phyloP scores from a whole-genome alignment of 2,797 vertebrate genomes.

The Rhinatrema bivittatum region DNA sequence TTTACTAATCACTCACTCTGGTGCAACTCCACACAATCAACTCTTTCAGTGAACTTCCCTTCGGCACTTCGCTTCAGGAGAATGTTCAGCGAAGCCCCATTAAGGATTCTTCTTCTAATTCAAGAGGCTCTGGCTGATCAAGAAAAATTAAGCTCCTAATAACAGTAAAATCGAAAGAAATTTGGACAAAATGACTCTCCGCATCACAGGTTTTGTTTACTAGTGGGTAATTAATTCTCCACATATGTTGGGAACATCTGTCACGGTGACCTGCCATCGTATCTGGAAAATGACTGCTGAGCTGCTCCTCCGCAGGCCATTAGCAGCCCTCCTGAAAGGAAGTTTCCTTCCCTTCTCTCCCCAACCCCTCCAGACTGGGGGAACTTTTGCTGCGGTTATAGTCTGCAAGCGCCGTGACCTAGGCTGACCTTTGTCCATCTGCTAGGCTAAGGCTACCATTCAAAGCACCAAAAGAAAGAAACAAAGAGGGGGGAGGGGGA shows the following conservation, averaged over 20 bases:
- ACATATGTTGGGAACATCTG: slow-evolving; percentile 99
- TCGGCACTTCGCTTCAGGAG: slow-evolving; percentile 35
- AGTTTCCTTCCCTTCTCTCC: slow-evolving; percentile 41
- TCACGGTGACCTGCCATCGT: slow-evolving; percentile 91
- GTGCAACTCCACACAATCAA: slow-evolving; percentile 58
- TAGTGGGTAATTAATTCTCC: slow-evolving; percentile 99
- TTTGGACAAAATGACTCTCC: slow-evolving; percentile 93
- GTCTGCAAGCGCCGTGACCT: no score
- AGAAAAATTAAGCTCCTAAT: slow-evolving; percentile 92
- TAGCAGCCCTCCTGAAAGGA: slow-evolving; percentile 63
- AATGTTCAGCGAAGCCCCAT: slow-evolving; percentile 45
- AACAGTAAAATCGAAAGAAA: slow-evolving; percentile 83
- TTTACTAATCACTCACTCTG: slow-evolving; percentile 70
- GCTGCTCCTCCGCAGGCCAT: slow-evolving; percentile 77
- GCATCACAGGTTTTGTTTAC: slow-evolving; percentile 97
- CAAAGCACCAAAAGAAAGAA: no score
- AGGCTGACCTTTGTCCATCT: no score
- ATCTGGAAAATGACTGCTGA: slow-evolving; percentile 90
- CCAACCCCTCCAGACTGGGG: no score
- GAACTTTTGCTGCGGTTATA: no score
- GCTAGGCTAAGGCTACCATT: no score
- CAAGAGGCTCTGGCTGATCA: slow-evolving; percentile 73
- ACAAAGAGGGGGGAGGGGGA: no score
- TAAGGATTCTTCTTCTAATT: slow-evolving; percentile 62
- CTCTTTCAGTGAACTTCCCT: slow-evolving; percentile 49